A percentile compares a stretch with the other conserved stretches of the same genome.
Evolutionary conservation across 2,113 vertebrate genomes (phyloP).

Genomic region (Passer montanus): DNA sequence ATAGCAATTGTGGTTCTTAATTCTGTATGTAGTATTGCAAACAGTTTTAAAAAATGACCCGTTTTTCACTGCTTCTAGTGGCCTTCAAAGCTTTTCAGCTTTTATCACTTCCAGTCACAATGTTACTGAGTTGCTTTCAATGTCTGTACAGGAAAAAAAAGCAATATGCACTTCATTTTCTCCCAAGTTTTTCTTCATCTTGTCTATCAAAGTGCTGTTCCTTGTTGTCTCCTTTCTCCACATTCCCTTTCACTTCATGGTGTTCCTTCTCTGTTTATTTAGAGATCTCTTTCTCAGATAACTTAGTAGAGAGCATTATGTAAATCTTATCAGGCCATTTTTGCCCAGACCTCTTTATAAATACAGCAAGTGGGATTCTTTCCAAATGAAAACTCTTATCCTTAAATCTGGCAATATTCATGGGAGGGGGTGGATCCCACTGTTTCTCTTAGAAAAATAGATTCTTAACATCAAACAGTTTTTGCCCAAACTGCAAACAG

Average conservation of each 20-base stretch:
- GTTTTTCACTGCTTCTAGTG: not conserved
- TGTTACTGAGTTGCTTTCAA: slow-evolving; percentile 26
- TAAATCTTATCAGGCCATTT: slow-evolving; percentile 14
- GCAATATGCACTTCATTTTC: not conserved
- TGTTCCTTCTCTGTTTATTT: slow-evolving; percentile 41
- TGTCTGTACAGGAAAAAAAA: not conserved
- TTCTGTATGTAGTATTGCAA: not conserved
- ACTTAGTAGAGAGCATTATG: slow-evolving; percentile 16
- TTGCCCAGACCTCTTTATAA: slow-evolving; percentile 65
- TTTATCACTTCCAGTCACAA: not conserved
- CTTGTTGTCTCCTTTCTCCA: slow-evolving; percentile 21
- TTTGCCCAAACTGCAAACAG: not conserved
- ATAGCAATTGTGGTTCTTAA: not conserved
- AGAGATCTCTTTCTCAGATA: slow-evolving; percentile 58
- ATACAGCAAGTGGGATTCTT: slow-evolving; percentile 27
- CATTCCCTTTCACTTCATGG: slow-evolving; percentile 17
- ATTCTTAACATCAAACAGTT: not conserved
- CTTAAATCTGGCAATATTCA: not conserved
- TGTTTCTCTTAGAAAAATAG: not conserved
- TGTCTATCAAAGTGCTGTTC: slow-evolving; percentile 39
- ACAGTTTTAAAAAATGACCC: not conserved
- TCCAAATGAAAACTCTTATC: slow-evolving; percentile 32
- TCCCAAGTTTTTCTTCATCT: not conserved
- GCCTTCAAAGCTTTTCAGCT: not conserved
- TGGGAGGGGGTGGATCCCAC: slow-evolving; percentile 7